A percentile compares a stretch with the other conserved stretches of the same genome.
Conservation (phyloP, 2,797 vertebrate genomes). For the Gobionotothen gibberifrons region DNA sequence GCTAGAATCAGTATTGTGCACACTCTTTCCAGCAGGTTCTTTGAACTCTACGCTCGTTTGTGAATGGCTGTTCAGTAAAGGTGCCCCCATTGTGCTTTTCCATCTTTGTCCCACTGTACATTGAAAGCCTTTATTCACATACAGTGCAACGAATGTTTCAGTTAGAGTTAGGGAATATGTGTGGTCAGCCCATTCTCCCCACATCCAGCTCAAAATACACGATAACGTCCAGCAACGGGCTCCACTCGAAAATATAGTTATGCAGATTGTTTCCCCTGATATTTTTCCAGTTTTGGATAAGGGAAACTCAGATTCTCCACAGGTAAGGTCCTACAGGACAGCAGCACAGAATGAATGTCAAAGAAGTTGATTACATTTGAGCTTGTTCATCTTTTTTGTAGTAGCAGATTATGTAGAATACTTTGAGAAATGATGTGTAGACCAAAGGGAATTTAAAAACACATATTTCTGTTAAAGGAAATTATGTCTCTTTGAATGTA, state of each 20-base stretch:
- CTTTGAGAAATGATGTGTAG: neutral
- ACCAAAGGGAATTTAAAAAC: neutral
- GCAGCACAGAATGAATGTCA: neutral
- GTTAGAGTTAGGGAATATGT: conserved; percentile 78
- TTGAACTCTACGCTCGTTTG: conserved; percentile 72
- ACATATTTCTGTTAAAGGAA: neutral
- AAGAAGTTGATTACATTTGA: neutral
- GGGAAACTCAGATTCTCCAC: conserved; percentile 56
- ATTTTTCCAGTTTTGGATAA: conserved; percentile 67
- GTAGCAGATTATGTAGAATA: neutral
- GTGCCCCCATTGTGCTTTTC: conserved; percentile 80
- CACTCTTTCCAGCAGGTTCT: conserved; percentile 74
- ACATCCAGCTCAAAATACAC: conserved; percentile 60
- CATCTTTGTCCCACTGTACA: conserved; percentile 84
- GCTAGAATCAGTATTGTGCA: conserved; percentile 53
- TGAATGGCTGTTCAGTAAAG: conserved; percentile 71
- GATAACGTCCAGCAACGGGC: conserved; percentile 60
- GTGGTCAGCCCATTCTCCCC: conserved; percentile 77
- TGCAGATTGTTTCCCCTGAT: conserved; percentile 61
- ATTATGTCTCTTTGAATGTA: neutral
- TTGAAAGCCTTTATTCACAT: conserved; percentile 79
- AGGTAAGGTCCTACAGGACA: conserved; percentile 62
- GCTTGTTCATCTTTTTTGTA: neutral
- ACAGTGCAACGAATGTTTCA: conserved; percentile 78
- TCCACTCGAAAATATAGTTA: conserved; percentile 71